These are phyloP conservation scores for Tineola bisselliella DNA, from an alignment of 2,888 invertebrate genomes.

Conservation along the genomic window DNA sequence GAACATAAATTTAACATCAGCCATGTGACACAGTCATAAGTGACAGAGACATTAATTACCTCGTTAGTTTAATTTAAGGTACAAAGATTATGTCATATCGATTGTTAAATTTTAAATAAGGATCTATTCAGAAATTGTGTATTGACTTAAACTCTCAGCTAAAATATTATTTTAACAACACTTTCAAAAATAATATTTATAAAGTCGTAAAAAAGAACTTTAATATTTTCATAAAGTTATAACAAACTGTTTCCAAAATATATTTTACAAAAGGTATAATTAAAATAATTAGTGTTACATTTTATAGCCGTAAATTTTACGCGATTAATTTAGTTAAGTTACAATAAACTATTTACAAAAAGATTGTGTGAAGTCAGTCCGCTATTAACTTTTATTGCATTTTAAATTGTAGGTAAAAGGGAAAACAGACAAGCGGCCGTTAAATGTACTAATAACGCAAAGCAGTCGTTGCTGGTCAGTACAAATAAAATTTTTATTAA, in stretches of 20 bases:
- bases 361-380: constrained; percentile 33
- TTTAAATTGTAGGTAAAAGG: constrained; percentile 46
- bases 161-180: background rate
- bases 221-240: background rate
- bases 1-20: too few relatives aligned
- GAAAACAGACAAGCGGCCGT: constrained; percentile 51
- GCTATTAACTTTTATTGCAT: constrained; percentile 57
- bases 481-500: constrained; percentile 61
- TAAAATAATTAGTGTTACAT: background rate
- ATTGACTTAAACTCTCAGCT: too few relatives aligned
- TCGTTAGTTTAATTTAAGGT: too few relatives aligned
- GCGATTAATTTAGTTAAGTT: constrained; percentile 5
- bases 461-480: constrained; percentile 29
- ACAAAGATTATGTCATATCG: too few relatives aligned
- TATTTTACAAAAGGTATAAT: background rate
- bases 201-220: background rate
- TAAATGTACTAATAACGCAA: constrained; percentile 43
- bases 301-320: background rate
- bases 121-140: too few relatives aligned
- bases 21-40: too few relatives aligned
- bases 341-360: constrained; percentile 11
- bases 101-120: too few relatives aligned
- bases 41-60: too few relatives aligned
- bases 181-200: background rate
- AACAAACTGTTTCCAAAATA: background rate